Base-by-base conservation (phyloP, 2,797 vertebrate species). In the Gadopsis bispinosus region DNA sequence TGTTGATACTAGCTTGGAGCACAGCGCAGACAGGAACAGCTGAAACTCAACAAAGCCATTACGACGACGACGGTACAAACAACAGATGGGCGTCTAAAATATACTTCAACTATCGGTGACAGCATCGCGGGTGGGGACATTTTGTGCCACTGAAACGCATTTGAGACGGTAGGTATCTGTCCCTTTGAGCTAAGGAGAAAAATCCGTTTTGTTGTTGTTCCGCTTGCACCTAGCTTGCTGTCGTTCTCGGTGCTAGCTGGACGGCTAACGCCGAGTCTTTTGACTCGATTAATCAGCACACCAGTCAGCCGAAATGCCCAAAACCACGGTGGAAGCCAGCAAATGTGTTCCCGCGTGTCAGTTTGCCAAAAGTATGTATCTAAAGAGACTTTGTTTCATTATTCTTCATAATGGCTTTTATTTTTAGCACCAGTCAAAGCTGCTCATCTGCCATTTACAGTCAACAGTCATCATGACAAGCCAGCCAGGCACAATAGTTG, bases 11-110 rank as follows among this genome's bases (percentile, higher is more conserved):
- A 26, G 70, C 59, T 61, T 0, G 10, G 16, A 80, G 88, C 75
- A 4, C 22, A 77, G 67, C 50, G n/a, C 67, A 73, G 76, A 78
- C 84, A 88, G 88, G 91, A 94, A 95, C 94, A 95, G 93, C 93
- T 94, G 94, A 92, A 91, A 82, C 77, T 93, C 85, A 94, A 94
- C 94, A 94, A 93, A 93, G 90, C 84, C 37, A 68, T 69, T 76
- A 89, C 87, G 77, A 89, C 87, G 80, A 79, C 83, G 75, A 69
- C 70, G 51, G 43, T 1, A 41, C 55, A 78, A 86, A 82, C 63
- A 83, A 66, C 75, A 79, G 53, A 77, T 79, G 58, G 48, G 7
- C 51, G 33, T 13, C 35, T 80, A 9, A 80, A 79, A 55, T 39
- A 71, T 0, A 37, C 12, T 2, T 5, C 3, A 33, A 41, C 45